Evolutionary conservation across 2,113 vertebrate genomes (phyloP).

Genomic region (Propithecus coquereli): DNA sequence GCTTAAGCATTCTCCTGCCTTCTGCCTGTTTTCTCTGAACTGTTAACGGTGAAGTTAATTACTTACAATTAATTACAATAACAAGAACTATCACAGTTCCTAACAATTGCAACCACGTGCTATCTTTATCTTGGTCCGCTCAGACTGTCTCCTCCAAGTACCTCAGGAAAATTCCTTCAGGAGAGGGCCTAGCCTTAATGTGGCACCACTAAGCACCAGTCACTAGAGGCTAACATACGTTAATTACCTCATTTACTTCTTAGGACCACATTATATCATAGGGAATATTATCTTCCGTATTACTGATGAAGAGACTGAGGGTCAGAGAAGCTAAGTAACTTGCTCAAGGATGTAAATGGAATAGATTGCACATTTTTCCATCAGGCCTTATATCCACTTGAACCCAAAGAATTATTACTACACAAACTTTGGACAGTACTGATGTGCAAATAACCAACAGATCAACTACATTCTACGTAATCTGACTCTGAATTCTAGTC

Average conservation of each 20-base stretch:
- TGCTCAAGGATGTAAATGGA: neutral
- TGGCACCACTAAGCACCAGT: neutral
- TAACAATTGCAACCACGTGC: neutral
- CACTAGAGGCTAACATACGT: fast-evolving
- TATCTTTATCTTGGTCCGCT: neutral
- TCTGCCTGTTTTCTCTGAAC: conserved; percentile 6
- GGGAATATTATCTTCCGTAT: neutral
- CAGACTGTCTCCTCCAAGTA: neutral
- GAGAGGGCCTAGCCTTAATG: neutral
- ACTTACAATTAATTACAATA: conserved; percentile 35
- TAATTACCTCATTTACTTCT: neutral
- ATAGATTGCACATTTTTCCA: neutral
- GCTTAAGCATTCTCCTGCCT: neutral
- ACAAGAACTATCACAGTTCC: neutral
- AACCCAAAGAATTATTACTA: neutral
- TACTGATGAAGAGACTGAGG: neutral
- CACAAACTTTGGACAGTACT: neutral
- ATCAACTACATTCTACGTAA: neutral
- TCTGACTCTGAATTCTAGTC: neutral
- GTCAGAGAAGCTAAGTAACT: neutral
- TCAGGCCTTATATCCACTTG: neutral
- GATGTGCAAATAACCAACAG: neutral
- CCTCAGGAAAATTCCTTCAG: neutral
- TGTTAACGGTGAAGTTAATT: conserved; percentile 22
- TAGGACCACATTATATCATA: neutral